A percentile compares a stretch with the other conserved stretches of the same genome.
Conservation (phyloP, 2,113 vertebrate genomes). For the Ploceus nigricollis region DNA sequence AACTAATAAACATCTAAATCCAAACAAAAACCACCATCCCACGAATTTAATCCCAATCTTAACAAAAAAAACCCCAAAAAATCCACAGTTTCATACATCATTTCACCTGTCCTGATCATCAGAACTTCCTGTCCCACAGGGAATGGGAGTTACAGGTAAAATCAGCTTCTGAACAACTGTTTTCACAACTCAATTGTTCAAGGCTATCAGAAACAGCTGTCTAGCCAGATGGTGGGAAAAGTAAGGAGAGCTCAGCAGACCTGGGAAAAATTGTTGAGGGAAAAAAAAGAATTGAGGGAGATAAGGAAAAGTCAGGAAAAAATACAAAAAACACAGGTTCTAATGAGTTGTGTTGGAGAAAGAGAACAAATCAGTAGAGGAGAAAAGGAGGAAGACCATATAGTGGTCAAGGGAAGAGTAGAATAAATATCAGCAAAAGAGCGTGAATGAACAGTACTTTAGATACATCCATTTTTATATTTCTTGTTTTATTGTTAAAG, state of each 20-base stretch:
- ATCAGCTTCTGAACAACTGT: neutral
- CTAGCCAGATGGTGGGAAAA: constrained; percentile 12
- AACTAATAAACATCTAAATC: neutral
- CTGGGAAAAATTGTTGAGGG: neutral
- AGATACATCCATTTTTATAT: neutral
- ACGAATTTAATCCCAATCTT: neutral
- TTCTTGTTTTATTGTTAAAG: neutral
- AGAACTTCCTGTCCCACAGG: neutral
- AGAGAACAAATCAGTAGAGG: neutral
- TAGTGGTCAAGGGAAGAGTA: neutral
- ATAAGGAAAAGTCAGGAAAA: neutral
- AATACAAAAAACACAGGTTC: neutral
- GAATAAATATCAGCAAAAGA: neutral
- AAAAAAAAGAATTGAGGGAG: neutral
- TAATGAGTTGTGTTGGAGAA: neutral
- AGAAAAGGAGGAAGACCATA: neutral
- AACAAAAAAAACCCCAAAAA: neutral
- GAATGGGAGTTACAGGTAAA: neutral
- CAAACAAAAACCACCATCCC: neutral
- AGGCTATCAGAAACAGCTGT: neutral
- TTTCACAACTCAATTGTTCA: neutral
- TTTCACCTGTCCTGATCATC: neutral
- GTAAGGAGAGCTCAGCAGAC: neutral
- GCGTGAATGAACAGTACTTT: neutral
- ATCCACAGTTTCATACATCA: neutral